Evolutionary conservation across 2,888 invertebrate species (phyloP), one percentile per base, ranked within the genome.

Genomic region (Dorcus parallelipipedus): DNA sequence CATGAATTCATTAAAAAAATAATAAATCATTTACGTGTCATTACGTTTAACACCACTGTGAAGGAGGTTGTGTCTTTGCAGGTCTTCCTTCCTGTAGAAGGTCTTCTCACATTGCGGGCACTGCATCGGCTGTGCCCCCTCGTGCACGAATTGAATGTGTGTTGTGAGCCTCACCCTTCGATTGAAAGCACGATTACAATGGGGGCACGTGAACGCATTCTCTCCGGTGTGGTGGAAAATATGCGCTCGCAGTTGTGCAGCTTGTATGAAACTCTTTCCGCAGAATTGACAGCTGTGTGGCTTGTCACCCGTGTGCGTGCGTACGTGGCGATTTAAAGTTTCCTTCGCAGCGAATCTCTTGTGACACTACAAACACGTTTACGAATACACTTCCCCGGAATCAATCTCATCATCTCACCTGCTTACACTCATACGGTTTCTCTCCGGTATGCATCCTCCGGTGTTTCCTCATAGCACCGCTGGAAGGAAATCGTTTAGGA

Each of bases 341-440:
- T 93, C 93, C 68, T 92, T 88, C 0, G 93, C 92, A 53, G 87
- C 88, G 71, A 93, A 93, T 54, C 83, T 84, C 74, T 88, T 88
- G 41, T 84, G 83, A 69, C 93, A 93, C 90, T 91, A 75, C 53
- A 78, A 73, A 51, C 53, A 55, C 3, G 3, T 33, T 4, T 1
- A 33, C 3, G 26, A 1, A 20, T 0, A 4, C 1, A 7, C 7
- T 33, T 33, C 3, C 3, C 26, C 1, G 6, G 3, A 6, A 33
- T 33, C 6, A 33, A 33, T 7, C 3, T 20, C 26, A 33, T 33
- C 26, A 26, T 23, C 56, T 61, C 61, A 78, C 78, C 68, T 73
- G 64, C 52, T 64, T 65, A 61, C 90, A 90, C 49, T 81, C 77
- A 72, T 83, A 89, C 26, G 90, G 89, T 71, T 85, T 85, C 65